Percentiles rank a stretch among this genome's conserved stretches.
Conservation (phyloP, 2,888 invertebrate genomes). For the Ormyrus labotus region DNA sequence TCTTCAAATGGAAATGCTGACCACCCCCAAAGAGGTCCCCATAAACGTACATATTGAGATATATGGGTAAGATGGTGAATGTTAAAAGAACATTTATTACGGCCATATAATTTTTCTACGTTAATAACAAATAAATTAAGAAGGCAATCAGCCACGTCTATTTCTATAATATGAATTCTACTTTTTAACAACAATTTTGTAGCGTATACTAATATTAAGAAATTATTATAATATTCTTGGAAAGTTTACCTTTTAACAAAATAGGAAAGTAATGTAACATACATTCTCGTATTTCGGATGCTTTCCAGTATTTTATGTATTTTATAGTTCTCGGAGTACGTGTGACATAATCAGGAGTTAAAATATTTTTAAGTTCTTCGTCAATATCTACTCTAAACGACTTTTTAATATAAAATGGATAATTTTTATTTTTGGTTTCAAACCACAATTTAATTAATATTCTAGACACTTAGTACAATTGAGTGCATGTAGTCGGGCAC, state of each 20-base stretch:
- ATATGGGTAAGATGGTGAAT: no score
- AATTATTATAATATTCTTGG: conserved; percentile 39
- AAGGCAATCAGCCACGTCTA: conserved; percentile 8
- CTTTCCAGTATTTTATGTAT: conserved; percentile 30
- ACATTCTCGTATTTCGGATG: not conserved
- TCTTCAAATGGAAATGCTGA: conserved; percentile 54
- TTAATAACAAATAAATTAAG: conserved; percentile 38
- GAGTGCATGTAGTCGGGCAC: no score
- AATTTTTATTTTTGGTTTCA: no score
- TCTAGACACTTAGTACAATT: no score
- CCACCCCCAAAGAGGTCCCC: conserved; percentile 48
- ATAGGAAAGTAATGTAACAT: conserved; percentile 23
- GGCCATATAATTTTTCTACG: conserved; percentile 20
- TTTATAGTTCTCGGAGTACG: no score
- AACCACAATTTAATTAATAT: no score
- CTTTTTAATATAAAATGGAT: no score
- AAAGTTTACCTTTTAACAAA: conserved; percentile 12
- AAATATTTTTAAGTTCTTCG: no score
- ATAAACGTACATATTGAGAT: conserved; percentile 18
- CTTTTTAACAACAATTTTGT: conserved; percentile 10
- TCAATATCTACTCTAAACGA: no score
- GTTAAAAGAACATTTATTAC: no score
- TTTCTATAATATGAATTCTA: conserved; percentile 7
- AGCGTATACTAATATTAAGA: conserved; percentile 18
- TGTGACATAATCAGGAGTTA: no score